These are phyloP conservation scores for Galagoides demidoff DNA, from an alignment of 2,797 vertebrate genomes.

Conservation along the genomic window DNA sequence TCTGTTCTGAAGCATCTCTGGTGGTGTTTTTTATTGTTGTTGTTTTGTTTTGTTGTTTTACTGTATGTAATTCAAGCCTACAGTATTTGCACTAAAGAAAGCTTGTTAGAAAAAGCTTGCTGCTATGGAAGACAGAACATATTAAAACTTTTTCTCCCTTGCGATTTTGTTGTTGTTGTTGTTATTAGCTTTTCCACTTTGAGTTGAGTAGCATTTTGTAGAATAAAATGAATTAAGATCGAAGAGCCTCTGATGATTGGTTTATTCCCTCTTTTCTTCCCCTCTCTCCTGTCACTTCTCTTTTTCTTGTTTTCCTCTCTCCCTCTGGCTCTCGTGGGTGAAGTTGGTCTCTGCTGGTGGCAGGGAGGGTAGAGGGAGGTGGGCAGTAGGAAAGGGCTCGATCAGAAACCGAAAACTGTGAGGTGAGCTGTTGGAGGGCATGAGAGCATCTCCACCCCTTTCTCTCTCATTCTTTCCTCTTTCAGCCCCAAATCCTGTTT, in stretches of 20 bases:
- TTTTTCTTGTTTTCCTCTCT: slow-evolving; percentile 63
- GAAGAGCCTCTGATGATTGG: slow-evolving; percentile 83
- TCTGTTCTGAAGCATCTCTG: slow-evolving; percentile 81
- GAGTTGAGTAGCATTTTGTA: slow-evolving; percentile 88
- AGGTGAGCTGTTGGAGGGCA: not conserved
- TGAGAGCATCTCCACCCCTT: fast-evolving
- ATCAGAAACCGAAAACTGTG: not conserved
- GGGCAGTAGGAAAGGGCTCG: not conserved
- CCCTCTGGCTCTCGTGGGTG: not conserved
- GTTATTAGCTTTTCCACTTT: slow-evolving; percentile 86
- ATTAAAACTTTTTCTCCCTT: slow-evolving; percentile 78
- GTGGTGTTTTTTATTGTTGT: slow-evolving; percentile 65
- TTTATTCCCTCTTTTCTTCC: slow-evolving; percentile 56
- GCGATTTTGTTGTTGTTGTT: slow-evolving; percentile 58
- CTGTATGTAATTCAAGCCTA: slow-evolving; percentile 88
- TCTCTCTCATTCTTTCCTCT: not conserved
- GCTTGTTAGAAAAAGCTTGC: slow-evolving; percentile 89
- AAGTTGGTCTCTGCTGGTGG: not conserved
- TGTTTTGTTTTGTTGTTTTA: slow-evolving; percentile 81
- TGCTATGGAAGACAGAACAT: slow-evolving; percentile 88
- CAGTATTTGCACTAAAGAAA: slow-evolving; percentile 90
- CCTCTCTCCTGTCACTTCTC: not conserved
- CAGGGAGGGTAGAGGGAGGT: not conserved
- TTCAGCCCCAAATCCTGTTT: not conserved
- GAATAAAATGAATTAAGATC: slow-evolving; percentile 88